Evolutionary conservation across 2,113 vertebrate species (phyloP), one percentile per base, ranked within the genome.

Genomic region (Sula dactylatra): DNA sequence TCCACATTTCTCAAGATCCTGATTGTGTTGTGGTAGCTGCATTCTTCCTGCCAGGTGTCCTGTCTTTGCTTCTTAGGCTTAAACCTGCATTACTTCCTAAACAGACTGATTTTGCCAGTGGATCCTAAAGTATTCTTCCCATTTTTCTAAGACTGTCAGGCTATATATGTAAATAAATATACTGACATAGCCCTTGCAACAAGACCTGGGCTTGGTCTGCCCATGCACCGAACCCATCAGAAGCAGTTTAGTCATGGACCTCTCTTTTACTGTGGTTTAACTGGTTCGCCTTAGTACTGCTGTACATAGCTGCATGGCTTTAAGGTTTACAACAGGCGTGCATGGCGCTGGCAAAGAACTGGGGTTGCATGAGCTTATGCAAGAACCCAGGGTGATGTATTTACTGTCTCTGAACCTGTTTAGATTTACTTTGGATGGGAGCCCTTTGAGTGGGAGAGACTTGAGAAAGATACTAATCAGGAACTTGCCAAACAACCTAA

Each of bases 401-500:
- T 82, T 79, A 83, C 76, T 89, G 8, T 38, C 78, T 87, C 73
- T 44, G 26, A 95, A 61, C 31, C 42, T n/a, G 29, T 52, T 90
- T 11, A 58, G 26, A 34, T 74, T 89, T 85, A n/a, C 24, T 82
- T 86, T 82, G 40, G 74, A 77, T 62, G 55, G 14, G 9, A 83
- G 70, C 27, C 58, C 64, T 92, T 67, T 86, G 61, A 87, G 59
- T 66, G 16, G 61, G 73, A 96, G 76, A 56, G 40, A 64, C 42
- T 86, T 29, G 47, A 54, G 58, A 88, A 92, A 82, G 16, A 40
- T 34, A 59, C 34, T 89, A 78, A 94, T 93, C 79, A 84, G 64
- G 79, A 94, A 79, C 65, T 73, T 88, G 69, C 47, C 72, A 80
- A 92, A 81, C 36, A 90, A 31, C 38, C 32, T 66, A 86, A 66